Conservation (phyloP, 1,140 invertebrate species). For the Zaprionus nigranus region DNA sequence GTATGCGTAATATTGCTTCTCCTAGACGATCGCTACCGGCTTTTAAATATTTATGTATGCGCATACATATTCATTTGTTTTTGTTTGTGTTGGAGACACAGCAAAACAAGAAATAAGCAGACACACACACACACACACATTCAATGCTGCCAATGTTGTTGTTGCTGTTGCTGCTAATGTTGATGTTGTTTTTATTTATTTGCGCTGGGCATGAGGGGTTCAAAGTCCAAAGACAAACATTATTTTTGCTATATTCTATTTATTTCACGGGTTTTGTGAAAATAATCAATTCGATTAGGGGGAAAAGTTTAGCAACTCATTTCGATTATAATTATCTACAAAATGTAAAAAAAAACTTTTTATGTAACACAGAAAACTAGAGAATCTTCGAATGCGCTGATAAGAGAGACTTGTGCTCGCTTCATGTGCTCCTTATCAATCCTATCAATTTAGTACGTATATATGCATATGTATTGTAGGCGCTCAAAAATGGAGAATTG, state of each 20-base stretch:
- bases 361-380: slow-evolving; percentile 27
- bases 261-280: neutral
- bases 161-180: slow-evolving; percentile 7
- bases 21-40: slow-evolving; percentile 61
- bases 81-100: slow-evolving; percentile 11
- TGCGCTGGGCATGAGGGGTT: slow-evolving; percentile 29
- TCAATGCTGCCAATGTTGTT: neutral
- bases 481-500: slow-evolving; percentile 18
- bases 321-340: neutral
- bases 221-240: slow-evolving; percentile 45
- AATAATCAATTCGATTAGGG: neutral
- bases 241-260: slow-evolving; percentile 17
- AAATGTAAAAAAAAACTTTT: neutral
- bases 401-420: slow-evolving; percentile 24
- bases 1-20: slow-evolving; percentile 62
- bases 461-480: neutral
- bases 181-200: slow-evolving; percentile 24
- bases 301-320: neutral
- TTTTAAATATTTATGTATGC: slow-evolving; percentile 66
- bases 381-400: slow-evolving; percentile 18
- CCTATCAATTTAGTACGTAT: neutral
- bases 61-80: slow-evolving; percentile 16
- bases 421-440: slow-evolving; percentile 8
- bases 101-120: slow-evolving; percentile 14
- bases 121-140: neutral